Evolutionary conservation across 2,888 invertebrate genomes (phyloP).

Genomic region (Rapana venosa): DNA sequence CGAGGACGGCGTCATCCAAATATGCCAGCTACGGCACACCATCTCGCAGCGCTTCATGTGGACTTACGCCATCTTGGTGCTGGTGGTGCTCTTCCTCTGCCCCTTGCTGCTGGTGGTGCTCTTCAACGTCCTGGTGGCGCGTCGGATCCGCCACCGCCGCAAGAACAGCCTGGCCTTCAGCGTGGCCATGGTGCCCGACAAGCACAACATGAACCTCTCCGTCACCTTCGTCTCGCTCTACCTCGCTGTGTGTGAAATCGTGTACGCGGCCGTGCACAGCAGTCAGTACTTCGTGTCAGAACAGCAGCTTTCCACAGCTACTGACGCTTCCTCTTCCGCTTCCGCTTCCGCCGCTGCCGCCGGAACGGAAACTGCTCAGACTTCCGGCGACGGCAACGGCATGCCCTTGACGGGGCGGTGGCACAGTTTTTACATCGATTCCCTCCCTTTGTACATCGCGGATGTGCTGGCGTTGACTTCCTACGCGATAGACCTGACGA

Average conservation of each 20-base stretch:
- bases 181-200: constrained; percentile 46
- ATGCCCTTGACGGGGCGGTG: constrained; percentile 46
- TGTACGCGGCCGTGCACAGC: constrained; percentile 51
- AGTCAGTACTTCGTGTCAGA: constrained; percentile 43
- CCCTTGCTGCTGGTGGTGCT: constrained; percentile 42
- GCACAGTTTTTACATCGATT: constrained; percentile 43
- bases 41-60: constrained; percentile 38
- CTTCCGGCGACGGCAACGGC: background rate
- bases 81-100: constrained; percentile 43
- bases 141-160: constrained; percentile 25
- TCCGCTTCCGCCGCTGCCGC: background rate
- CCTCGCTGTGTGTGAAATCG: constrained; percentile 49
- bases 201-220: constrained; percentile 45
- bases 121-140: constrained; percentile 44
- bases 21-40: constrained; percentile 40
- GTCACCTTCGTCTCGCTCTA: constrained; percentile 49
- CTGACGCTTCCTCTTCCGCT: background rate
- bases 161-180: constrained; percentile 46
- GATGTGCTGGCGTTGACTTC: constrained; percentile 47
- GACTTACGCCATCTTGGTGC: constrained; percentile 47
- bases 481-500: constrained; percentile 49
- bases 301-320: background rate
- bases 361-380: background rate
- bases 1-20: background rate
- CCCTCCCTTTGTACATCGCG: constrained; percentile 42